Base-by-base conservation (phyloP, 2,888 invertebrate genomes). In the Drosophila neotestacea region DNA sequence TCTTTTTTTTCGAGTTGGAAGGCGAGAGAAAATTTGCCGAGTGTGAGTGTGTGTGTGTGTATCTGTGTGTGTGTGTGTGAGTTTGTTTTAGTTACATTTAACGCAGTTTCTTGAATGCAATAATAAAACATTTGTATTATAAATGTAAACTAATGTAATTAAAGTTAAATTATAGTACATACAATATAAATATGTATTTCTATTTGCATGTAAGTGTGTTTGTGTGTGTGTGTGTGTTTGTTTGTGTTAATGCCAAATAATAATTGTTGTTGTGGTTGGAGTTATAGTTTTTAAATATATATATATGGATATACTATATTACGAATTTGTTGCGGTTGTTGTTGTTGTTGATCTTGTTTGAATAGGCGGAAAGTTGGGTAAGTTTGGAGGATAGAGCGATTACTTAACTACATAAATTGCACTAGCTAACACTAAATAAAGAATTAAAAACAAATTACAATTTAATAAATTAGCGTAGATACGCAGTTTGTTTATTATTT, bases 391-490 rank as follows among this genome's bases (percentile, higher is more conserved):
- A 73, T 50, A 69, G 78, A 77, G 77, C 68, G 46, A 46, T 28
- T 38, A 73, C 76, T 76, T 76, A 83, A 88, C 91, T 91, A 58
- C 58, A 64, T 64, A 91, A 91, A 91, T 91, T 91, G 91, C 91
- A 91, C 91, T 91, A 91, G 91, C 91, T 91, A 91, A 90, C 90
- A 91, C 91, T 91, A 90, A 89, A 90, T 88, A 91, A 90, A 90
- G 82, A 85, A 85, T 82, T 79, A 88, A 89, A 85, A 88, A 88
- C 89, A 89, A 87, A 82, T 82, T 77, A 86, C 71, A 84, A 84
- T 77, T 85, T 77, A 88, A 89, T 88, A 88, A 82, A 84, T 88
- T 88, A 85, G 82, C 75, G 77, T 64, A 41, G 39, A 75, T 63
- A 59, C 71, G 79, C 75, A 77, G 68, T 70, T 68, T 51, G 60